Evolutionary conservation across 2,113 vertebrate species (phyloP), one percentile per base, ranked within the genome.

Genomic region (Tenebrosternarchus preto): DNA sequence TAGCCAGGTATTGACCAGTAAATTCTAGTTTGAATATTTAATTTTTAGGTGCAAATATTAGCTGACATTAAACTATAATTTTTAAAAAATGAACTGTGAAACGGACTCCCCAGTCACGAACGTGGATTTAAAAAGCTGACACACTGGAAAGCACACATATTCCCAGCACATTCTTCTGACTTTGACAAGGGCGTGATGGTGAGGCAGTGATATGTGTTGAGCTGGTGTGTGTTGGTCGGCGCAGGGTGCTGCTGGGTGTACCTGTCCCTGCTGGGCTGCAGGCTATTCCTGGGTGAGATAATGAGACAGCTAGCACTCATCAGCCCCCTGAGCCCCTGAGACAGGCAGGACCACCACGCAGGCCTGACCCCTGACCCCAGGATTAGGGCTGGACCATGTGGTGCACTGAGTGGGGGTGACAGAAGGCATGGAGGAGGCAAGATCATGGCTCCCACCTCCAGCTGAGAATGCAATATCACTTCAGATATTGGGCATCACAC

Each of bases 341-440:
- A 84, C 86, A 87, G 89, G 31, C 61, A 20, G 0, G 50, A 22
- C 72, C 33, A 25, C 55, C 55, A 24, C n/a, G n/a, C 22, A 56
- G 55, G n/a, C 0, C 79, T 84, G 84, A 93, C 89, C 92, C 91
- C 85, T 91, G 91, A 93, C 90, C 90, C 85, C 78, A 50, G 83
- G 90, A 93, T 91, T 92, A 91, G 81, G 80, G 80, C 77, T 88
- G 84, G 80, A 85, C 84, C 88, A 90, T 89, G 89, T 91, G 90
- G 90, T 88, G 2, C 27, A 86, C 84, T 89, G 92, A 90, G 89
- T 90, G 91, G 86, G 87, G 87, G 63, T 57, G 15, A 36, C 53
- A 39, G 53, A 77, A 7, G 75, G 56, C 20, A 53, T 11, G 27
- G 68, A 72, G 67, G 20, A 57, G 24, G 53, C 31, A 36, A 68